A percentile compares a stretch with the other conserved stretches of the same genome.
Evolutionary conservation across 2,113 vertebrate species (phyloP).

Genomic region (Phylloscopus whistleri): DNA sequence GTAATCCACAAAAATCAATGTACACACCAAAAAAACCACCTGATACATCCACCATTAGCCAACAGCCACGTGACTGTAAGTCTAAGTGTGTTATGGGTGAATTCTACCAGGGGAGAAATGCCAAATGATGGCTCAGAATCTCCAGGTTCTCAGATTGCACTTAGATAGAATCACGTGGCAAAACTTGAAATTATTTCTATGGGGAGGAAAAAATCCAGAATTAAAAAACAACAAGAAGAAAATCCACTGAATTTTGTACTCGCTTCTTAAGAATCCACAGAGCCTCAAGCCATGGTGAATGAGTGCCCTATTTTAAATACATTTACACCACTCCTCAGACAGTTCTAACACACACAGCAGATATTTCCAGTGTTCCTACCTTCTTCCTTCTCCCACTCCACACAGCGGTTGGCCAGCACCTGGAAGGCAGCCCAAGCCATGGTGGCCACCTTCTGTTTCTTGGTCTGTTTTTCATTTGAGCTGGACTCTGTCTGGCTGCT

Average conservation of each 20-base stretch:
- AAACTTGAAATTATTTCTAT: background rate
- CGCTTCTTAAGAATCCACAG: background rate
- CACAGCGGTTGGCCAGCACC: constrained; percentile 95
- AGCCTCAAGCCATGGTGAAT: background rate
- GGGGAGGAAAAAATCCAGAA: background rate
- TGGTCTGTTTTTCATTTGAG: constrained; percentile 95
- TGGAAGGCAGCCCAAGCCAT: constrained; percentile 99
- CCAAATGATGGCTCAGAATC: background rate
- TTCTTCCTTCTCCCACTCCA: constrained; percentile 99
- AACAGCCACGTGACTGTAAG: rapidly evolving
- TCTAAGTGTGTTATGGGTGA: background rate
- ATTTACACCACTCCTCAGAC: background rate
- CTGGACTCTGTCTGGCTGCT: constrained; percentile 92
- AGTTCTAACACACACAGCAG: background rate
- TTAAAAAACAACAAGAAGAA: background rate
- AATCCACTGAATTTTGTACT: background rate
- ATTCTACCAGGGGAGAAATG: background rate
- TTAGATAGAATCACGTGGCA: background rate
- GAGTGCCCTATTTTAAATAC: background rate
- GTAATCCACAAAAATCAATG: background rate
- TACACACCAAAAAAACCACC: background rate
- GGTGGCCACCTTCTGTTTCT: constrained; percentile 95
- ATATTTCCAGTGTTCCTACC: constrained; percentile 61
- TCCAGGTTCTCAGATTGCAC: background rate
- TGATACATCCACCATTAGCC: background rate